A percentile compares a stretch with the other conserved stretches of the same genome.
phyloP scores from a whole-genome alignment of 1,140 invertebrate genomes.

The Bombus soroeensis region DNA sequence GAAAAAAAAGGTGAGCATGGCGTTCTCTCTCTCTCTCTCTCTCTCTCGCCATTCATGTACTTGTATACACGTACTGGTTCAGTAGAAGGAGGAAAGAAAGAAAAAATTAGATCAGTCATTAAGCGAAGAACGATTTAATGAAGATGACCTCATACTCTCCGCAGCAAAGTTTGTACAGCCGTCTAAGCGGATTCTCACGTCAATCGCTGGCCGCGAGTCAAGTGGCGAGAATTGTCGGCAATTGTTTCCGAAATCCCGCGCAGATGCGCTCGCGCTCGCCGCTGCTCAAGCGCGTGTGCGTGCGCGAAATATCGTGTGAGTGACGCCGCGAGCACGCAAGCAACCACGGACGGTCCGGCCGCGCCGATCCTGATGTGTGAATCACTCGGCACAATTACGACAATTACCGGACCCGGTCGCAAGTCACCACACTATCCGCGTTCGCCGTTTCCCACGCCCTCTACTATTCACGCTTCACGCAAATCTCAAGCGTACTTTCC shows the following conservation, averaged over 20 bases:
- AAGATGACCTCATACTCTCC: slow-evolving; percentile 83
- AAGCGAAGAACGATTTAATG: slow-evolving; percentile 83
- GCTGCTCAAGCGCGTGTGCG: slow-evolving; percentile 48
- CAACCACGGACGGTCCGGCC: slow-evolving; percentile 49
- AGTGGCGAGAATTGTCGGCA: slow-evolving; percentile 83
- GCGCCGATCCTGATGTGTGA: slow-evolving; percentile 81
- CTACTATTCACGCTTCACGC: slow-evolving; percentile 80
- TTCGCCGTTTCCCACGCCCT: slow-evolving; percentile 81
- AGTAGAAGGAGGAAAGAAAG: slow-evolving; percentile 34
- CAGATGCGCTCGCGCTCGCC: slow-evolving; percentile 74
- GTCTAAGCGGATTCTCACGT: slow-evolving; percentile 82
- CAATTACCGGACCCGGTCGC: slow-evolving; percentile 80
- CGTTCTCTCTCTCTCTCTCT: not conserved
- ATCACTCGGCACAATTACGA: slow-evolving; percentile 83
- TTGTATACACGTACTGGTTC: not conserved
- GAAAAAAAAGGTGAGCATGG: slow-evolving; percentile 39
- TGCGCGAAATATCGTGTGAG: slow-evolving; percentile 56
- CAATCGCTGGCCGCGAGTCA: slow-evolving; percentile 82
- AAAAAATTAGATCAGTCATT: slow-evolving; percentile 83
- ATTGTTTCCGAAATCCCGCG: slow-evolving; percentile 84
- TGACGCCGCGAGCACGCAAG: slow-evolving; percentile 36
- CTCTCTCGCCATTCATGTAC: not conserved
- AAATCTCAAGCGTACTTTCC: slow-evolving; percentile 77
- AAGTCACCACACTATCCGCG: slow-evolving; percentile 77
- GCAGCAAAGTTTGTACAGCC: slow-evolving; percentile 72